These are phyloP conservation scores for Chalcis sispes DNA, from an alignment of 2,888 invertebrate genomes.

Conservation along the genomic window DNA sequence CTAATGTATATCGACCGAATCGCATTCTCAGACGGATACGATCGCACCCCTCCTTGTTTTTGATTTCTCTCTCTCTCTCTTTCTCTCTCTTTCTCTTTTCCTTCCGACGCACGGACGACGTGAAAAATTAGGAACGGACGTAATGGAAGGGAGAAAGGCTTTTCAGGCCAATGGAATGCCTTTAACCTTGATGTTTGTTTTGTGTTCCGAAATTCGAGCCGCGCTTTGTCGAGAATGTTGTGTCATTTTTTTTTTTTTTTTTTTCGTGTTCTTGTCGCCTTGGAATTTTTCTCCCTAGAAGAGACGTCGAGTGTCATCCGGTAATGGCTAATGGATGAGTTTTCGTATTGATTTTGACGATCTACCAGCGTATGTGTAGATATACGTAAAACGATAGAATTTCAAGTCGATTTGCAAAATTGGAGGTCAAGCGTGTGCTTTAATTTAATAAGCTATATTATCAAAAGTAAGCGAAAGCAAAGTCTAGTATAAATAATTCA, in stretches of 20 bases:
- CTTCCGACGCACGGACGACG: too few relatives aligned
- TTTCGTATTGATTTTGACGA: neutral
- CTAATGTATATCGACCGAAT: slow-evolving; percentile 42
- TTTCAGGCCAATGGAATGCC: neutral
- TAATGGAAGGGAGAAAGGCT: neutral
- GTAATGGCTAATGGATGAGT: slow-evolving; percentile 12
- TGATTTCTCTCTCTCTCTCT: neutral
- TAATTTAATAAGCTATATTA: too few relatives aligned
- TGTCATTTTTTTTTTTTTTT: slow-evolving; percentile 12
- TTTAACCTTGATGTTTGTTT: slow-evolving; percentile 37
- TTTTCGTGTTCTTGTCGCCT: neutral
- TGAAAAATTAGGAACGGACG: slow-evolving; percentile 12
- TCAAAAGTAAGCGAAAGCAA: too few relatives aligned
- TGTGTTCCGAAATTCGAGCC: slow-evolving; percentile 18
- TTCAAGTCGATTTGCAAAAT: too few relatives aligned
- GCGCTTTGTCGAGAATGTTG: neutral
- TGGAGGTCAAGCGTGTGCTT: too few relatives aligned
- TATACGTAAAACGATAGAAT: too few relatives aligned
- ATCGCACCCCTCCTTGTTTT: neutral
- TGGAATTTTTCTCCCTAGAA: neutral
- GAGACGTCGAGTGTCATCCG: neutral
- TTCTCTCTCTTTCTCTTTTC: neutral
- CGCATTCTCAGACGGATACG: neutral
- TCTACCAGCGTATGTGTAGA: too few relatives aligned
- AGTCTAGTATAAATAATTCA: too few relatives aligned